Percentiles rank a stretch among this genome's conserved stretches.
phyloP scores from a whole-genome alignment of 2,113 vertebrate genomes.

The Gasterosteus nipponicus region DNA sequence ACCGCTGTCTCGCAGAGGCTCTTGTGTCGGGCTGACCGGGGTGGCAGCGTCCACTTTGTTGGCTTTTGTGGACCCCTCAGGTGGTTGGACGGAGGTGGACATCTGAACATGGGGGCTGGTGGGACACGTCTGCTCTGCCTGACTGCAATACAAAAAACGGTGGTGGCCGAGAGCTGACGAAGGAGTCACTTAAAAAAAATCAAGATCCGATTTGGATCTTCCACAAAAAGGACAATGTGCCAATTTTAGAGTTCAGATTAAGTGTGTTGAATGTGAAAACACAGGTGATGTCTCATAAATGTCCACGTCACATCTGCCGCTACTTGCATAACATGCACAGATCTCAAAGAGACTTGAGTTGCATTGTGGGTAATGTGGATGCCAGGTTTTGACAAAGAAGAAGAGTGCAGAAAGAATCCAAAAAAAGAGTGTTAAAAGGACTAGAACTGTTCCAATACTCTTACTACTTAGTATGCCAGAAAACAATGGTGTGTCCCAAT shows the following conservation, averaged over 20 bases:
- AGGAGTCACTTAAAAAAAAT: background rate
- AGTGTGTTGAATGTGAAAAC: background rate
- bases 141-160: conserved; percentile 69
- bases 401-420: background rate
- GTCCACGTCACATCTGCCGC: background rate
- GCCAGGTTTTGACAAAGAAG: background rate
- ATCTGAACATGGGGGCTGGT: conserved; percentile 62
- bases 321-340: background rate
- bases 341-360: background rate
- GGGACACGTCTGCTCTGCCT: conserved; percentile 68
- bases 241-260: too few relatives aligned
- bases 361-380: background rate
- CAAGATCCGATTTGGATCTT: background rate
- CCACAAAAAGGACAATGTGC: background rate
- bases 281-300: background rate
- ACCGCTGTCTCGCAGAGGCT: conserved; percentile 83
- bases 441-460: too few relatives aligned
- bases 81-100: conserved; percentile 67
- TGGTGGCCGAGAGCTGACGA: background rate
- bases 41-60: conserved; percentile 42
- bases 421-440: too few relatives aligned
- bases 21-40: conserved; percentile 74
- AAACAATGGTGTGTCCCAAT: too few relatives aligned
- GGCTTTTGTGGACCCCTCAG: conserved; percentile 49
- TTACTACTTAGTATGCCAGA: too few relatives aligned